phyloP scores from a whole-genome alignment of 2,113 vertebrate species.

The Saimiri boliviensis region DNA sequence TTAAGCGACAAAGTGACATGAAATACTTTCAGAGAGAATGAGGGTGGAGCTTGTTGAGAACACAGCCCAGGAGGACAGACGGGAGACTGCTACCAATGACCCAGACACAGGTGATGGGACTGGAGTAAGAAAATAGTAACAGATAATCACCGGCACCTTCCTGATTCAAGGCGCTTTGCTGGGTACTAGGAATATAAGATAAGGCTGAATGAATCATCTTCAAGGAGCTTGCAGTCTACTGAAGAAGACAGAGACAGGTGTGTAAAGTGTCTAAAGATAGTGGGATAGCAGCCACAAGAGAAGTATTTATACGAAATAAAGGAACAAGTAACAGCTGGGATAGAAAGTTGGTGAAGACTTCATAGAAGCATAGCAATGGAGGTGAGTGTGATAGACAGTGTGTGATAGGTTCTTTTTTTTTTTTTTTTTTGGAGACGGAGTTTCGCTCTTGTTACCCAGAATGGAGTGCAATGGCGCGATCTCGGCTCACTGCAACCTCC shows the following conservation, averaged over 20 bases:
- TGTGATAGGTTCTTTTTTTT: not conserved
- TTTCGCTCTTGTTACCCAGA: too few relatives aligned
- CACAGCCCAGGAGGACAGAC: not conserved
- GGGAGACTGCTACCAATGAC: not conserved
- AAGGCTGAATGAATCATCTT: not conserved
- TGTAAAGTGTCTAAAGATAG: not conserved
- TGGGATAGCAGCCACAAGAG: not conserved
- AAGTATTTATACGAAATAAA: not conserved
- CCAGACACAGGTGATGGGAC: not conserved
- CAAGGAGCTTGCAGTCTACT: not conserved
- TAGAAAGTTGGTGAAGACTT: not conserved
- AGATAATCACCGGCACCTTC: not conserved
- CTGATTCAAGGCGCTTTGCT: not conserved
- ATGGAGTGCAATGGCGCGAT: too few relatives aligned
- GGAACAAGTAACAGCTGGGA: not conserved
- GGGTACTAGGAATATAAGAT: not conserved
- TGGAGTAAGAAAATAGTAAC: not conserved
- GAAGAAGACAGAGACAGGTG: not conserved
- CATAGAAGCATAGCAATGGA: not conserved
- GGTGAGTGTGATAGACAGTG: not conserved
- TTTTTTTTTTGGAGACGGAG: too few relatives aligned
- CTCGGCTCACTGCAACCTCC: too few relatives aligned
- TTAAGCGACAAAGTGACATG: not conserved
- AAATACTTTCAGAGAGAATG: not conserved
- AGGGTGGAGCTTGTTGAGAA: not conserved